Evolutionary conservation across 2,113 vertebrate genomes (phyloP).

Genomic region (Takifugu flavidus): DNA sequence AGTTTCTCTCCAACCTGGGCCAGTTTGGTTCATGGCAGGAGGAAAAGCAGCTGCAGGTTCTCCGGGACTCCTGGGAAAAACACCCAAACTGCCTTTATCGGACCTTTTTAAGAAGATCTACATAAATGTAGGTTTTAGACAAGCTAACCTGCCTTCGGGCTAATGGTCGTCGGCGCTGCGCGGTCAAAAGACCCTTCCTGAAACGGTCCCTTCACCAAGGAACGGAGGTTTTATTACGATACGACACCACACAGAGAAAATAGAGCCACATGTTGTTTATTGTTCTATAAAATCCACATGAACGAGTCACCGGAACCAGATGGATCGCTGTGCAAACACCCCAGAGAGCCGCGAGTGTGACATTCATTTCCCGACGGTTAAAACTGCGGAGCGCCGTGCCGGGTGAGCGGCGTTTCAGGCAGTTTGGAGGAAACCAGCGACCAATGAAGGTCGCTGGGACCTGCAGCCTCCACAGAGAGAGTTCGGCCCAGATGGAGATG

Average conservation of each 20-base stretch:
- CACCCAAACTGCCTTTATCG: conserved; percentile 7
- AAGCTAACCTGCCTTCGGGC: no score
- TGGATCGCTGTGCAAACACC: conserved; percentile 16
- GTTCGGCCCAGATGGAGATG: no score
- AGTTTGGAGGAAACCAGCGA: no score
- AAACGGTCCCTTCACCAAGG: conserved; percentile 11
- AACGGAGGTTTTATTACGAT: conserved; percentile 38
- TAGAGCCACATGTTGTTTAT: conserved; percentile 42
- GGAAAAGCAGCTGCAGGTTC: not conserved
- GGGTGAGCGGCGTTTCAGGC: no score
- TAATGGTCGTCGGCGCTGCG: no score
- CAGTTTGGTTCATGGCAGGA: conserved; percentile 5
- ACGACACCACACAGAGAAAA: conserved; percentile 31
- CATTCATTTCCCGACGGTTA: not conserved
- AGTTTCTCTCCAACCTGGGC: conserved; percentile 1
- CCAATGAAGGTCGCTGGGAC: no score
- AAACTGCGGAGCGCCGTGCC: no score
- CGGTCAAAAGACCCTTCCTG: not conserved
- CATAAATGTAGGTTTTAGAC: no score
- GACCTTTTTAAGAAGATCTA: not conserved
- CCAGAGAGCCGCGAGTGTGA: not conserved
- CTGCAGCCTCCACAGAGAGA: no score
- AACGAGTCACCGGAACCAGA: conserved; percentile 29
- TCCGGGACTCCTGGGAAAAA: not conserved
- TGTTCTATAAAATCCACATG: conserved; percentile 59